Percentiles rank a stretch among this genome's conserved stretches.
Evolutionary conservation across 2,113 vertebrate genomes (phyloP).

Genomic region (Spheniscus mendiculus): DNA sequence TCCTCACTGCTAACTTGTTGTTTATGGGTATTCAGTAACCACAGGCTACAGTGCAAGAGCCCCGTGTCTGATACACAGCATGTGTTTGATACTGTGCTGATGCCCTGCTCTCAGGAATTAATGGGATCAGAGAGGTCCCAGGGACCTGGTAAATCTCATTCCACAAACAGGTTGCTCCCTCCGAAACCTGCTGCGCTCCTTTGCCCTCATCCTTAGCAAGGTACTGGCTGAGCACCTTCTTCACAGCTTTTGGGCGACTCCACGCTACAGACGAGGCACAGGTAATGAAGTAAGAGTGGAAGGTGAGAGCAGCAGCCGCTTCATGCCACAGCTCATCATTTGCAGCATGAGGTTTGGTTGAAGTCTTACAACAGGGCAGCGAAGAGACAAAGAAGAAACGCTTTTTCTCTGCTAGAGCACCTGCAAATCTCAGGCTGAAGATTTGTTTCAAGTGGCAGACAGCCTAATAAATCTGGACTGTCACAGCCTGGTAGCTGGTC

Average conservation of each 20-base stretch:
- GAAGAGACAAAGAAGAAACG: not conserved
- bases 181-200: not conserved
- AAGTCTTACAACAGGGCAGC: not conserved
- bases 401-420: not conserved
- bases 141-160: not conserved
- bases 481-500: not conserved
- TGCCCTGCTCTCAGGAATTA: accelerated
- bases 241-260: not conserved
- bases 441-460: conserved; percentile 3
- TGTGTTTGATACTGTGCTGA: not conserved
- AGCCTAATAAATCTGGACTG: conserved; percentile 34
- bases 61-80: accelerated
- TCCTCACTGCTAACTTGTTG: not conserved
- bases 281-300: not conserved
- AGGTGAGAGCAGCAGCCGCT: not conserved
- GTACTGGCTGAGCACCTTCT: not conserved
- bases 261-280: not conserved
- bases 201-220: not conserved
- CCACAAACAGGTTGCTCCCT: not conserved
- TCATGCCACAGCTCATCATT: not conserved
- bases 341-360: not conserved
- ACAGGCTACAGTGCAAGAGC: not conserved
- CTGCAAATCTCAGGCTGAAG: conserved; percentile 32
- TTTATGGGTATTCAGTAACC: not conserved
- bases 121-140: not conserved